A percentile compares a stretch with the other conserved stretches of the same genome.
These are phyloP conservation scores for Lethenteron camtschaticum DNA, from an alignment of 2,113 vertebrate genomes.

Conservation along the genomic window DNA sequence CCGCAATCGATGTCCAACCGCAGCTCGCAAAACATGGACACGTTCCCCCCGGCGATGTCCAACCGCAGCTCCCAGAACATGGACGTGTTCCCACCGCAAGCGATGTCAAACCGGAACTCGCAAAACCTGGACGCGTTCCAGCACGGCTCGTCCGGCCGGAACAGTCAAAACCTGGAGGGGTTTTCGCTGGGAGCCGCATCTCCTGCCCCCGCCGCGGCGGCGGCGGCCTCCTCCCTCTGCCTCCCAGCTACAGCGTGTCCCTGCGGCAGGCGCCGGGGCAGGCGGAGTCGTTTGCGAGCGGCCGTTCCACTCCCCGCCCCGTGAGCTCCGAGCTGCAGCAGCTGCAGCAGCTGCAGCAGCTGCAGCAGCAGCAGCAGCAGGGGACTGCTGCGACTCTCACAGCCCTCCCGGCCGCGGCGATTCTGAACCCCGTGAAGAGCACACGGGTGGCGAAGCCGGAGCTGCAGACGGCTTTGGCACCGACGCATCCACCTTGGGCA, in stretches of 20 bases:
- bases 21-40: slow-evolving; percentile 45
- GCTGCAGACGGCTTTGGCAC: slow-evolving; percentile 74
- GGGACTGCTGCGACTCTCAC: slow-evolving; percentile 58
- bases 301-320: slow-evolving; percentile 43
- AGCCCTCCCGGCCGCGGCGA: slow-evolving; percentile 70
- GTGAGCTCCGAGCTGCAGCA: slow-evolving; percentile 72
- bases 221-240: slow-evolving; percentile 24
- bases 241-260: too few species aligned
- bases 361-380: slow-evolving; percentile 42
- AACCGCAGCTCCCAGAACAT: slow-evolving; percentile 47
- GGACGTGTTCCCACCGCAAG: slow-evolving; percentile 35
- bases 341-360: slow-evolving; percentile 27
- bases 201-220: slow-evolving; percentile 30
- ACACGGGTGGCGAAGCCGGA: slow-evolving; percentile 77
- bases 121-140: slow-evolving; percentile 15
- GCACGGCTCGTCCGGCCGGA: too few species aligned
- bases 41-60: slow-evolving; percentile 51
- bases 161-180: too few species aligned
- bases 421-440: slow-evolving; percentile 79
- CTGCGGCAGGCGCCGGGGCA: slow-evolving; percentile 39
- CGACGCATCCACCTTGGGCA: slow-evolving; percentile 71
- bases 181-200: slow-evolving; percentile 22
- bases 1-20: slow-evolving; percentile 43
- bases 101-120: slow-evolving; percentile 62
- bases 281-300: slow-evolving; percentile 50